Base-by-base conservation (phyloP, 2,888 invertebrate species). In the Eumacrocentrus americanus region DNA sequence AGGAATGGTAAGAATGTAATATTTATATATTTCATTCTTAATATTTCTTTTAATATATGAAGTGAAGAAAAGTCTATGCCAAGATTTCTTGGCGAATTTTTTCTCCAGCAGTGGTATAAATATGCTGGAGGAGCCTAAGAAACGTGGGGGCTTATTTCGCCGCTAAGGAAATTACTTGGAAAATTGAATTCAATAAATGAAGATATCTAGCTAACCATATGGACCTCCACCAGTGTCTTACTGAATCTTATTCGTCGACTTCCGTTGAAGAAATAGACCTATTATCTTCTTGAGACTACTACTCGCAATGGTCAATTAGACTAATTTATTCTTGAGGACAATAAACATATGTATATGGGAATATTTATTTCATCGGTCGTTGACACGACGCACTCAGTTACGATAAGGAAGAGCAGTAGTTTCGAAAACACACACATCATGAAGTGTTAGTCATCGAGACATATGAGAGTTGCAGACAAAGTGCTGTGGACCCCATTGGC, bases 151-250 rank as follows among this genome's bases (percentile, higher is more conserved):
- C 44, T 54, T 34, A 54, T 44, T 44, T 20, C 35, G 20, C 34
- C 29, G 20, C 34, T 9, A 6, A 20, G 47, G 12, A 47, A 47
- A 23, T 58, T 58, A 58, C 42, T 38, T 40, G 37, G 54, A 47
- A 62, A 66, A 66, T 66, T 66, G 61, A 62, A 64, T 62, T 64
- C 60, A 44, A 64, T 61, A 51, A 59, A 59, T 48, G 35, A 22
- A 37, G 38, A 22, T 23, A 4, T 25, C 25, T 2, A 9, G 29
- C 12, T n/a, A 14, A 23, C 3, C 25, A 25, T 0, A 25, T 14
- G n/a, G n/a, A 23, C 1, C 0, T 22, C 5, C 1, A 25, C n/a
- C 23, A 22, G 12, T 25, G 1, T 46, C 22, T 9, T 46, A 1
- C 14, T 5, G 12, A 12, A 6, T 46, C n/a, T 25, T 25, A 23